A percentile compares a stretch with the other conserved stretches of the same genome.
phyloP scores from a whole-genome alignment of 2,113 vertebrate species.

The Oryctolagus cuniculus region mOryCun1.1 NC_091438.1:139424501-139425000 shows the following conservation, averaged over 20 bases:
- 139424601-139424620: neutral
- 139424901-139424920: neutral
- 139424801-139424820: neutral
- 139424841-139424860: neutral
- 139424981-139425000: neutral
- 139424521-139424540: neutral
- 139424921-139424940: neutral
- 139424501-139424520: neutral
- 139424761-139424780: no score
- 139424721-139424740: neutral
- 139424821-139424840: neutral
- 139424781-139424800: neutral
- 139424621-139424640: neutral
- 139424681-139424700: neutral
- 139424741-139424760: no score
- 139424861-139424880: constrained; percentile 45
- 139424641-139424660: neutral
- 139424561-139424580: neutral
- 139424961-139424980: neutral
- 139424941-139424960: neutral
- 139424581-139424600: neutral
- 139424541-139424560: neutral
- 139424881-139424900: neutral
- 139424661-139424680: neutral
- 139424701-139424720: neutral